Evolutionary conservation across 2,797 vertebrate species (phyloP), one percentile per base, ranked within the genome.

Genomic region (Nannoperca obscura): DNA sequence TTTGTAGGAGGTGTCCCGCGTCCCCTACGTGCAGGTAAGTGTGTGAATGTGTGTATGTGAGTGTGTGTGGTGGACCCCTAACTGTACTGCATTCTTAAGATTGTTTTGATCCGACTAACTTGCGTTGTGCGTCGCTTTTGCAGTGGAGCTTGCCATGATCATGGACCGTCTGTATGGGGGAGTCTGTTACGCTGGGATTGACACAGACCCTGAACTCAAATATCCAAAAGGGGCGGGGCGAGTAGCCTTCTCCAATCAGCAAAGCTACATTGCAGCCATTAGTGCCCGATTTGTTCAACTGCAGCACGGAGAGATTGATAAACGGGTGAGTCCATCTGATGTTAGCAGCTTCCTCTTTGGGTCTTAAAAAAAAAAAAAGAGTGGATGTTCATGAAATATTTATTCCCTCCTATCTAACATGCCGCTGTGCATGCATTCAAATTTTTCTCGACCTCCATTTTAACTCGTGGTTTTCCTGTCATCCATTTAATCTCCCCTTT

Each of bases 191-290:
- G 98, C 98, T 85, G 98, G 98, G 80, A 99, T 99, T 71, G 98
- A 99, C 92, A 99, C 98, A 3, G 98, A 99, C 93, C 98, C 98
- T 55, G 98, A 99, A 92, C 96, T 99, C 70, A 99, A 99, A 89
- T 99, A 99, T 94, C 98, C 98, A 19, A 99, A 99, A 93, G 98
- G 98, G 89, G 98, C 98, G 9, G 98, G 98, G 89, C 95, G 98
- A 81, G 98, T 99, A 83, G 98, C 98, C 0, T 99, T 99, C 92
- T 99, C 98, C 86, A 99, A 99, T 96, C 98, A 99, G 92, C 98
- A 99, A 94, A 99, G 98, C 94, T 99, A 99, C 96, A 99, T 99
- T 93, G 98, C 98, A 95, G 98, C 98, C 94, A 99, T 99, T 94
- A 99, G 98, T 79, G 98, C 98, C 92, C 97, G 98, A 95, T 99